A percentile compares a stretch with the other conserved stretches of the same genome.
phyloP scores from a whole-genome alignment of 2,113 vertebrate species.

The Hippocampus barbouri region DNA sequence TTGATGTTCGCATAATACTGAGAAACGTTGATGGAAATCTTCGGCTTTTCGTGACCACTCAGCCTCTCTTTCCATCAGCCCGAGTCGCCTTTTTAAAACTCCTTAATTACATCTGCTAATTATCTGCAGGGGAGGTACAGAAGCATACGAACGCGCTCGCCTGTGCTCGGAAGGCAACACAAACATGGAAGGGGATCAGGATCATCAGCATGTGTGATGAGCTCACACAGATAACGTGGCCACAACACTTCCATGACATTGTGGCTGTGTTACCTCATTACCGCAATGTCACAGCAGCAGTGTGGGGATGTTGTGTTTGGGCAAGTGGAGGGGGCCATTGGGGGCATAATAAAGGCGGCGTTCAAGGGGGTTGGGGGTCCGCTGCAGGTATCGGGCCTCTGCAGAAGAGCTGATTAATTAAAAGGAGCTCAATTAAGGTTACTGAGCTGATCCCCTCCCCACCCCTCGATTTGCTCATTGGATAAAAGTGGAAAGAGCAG shows the following conservation, averaged over 20 bases:
- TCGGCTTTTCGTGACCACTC: background rate
- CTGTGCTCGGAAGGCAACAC: constrained; percentile 13
- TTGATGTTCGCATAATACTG: background rate
- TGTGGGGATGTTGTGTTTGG: constrained; percentile 62
- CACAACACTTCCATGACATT: constrained; percentile 72
- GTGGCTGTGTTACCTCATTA: constrained; percentile 73
- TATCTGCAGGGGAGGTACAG: constrained; percentile 1
- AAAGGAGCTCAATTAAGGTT: constrained; percentile 72
- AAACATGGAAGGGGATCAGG: constrained; percentile 72
- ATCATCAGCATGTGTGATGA: constrained; percentile 74
- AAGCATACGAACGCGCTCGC: constrained; percentile 8
- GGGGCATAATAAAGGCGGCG: background rate
- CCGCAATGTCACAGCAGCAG: constrained; percentile 70
- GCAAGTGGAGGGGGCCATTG: constrained; percentile 25
- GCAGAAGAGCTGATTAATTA: constrained; percentile 77
- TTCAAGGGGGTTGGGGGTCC: constrained; percentile 28
- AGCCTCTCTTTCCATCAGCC: background rate
- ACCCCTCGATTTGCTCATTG: constrained; percentile 38
- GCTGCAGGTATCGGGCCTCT: constrained; percentile 69
- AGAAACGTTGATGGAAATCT: background rate
- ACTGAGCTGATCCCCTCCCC: constrained; percentile 54
- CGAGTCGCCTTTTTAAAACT: background rate
- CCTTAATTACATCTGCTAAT: background rate
- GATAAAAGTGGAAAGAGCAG: constrained; percentile 53
- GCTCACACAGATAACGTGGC: constrained; percentile 71